Evolutionary conservation across 2,797 vertebrate species (phyloP).

Genomic region (Sarcoramphus papa): DNA sequence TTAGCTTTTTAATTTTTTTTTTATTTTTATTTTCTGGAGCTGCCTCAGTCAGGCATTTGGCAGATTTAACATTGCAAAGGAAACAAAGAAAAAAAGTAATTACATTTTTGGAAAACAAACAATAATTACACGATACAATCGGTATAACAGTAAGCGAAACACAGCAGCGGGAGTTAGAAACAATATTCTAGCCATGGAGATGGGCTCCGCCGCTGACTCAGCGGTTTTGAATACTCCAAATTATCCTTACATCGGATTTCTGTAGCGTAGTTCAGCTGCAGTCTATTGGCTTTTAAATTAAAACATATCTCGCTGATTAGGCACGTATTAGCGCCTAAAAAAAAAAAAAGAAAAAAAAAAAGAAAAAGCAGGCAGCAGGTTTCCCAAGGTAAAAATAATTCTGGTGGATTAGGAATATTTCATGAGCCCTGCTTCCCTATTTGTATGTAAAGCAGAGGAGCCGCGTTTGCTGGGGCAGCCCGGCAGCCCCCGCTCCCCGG

Average conservation of each 20-base stretch:
- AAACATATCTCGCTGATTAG: slow-evolving; percentile 14
- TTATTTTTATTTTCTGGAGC: background rate
- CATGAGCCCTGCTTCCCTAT: background rate
- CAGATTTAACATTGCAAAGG: slow-evolving; percentile 34
- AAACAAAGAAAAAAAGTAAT: slow-evolving; percentile 66
- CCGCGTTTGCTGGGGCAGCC: background rate
- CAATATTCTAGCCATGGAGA: background rate
- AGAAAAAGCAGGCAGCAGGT: background rate
- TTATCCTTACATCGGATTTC: slow-evolving; percentile 38
- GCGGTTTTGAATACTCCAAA: slow-evolving; percentile 33
- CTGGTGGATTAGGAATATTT: background rate
- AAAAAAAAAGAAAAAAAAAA: background rate
- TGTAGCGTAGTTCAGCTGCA: background rate
- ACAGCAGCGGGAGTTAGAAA: slow-evolving; percentile 45
- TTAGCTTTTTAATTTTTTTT: background rate
- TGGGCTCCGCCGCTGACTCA: slow-evolving; percentile 59
- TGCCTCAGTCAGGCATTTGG: slow-evolving; percentile 9
- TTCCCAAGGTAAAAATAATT: background rate
- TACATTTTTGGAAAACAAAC: slow-evolving; percentile 75
- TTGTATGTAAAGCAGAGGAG: background rate
- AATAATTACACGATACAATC: slow-evolving; percentile 69
- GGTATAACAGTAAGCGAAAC: slow-evolving; percentile 58
- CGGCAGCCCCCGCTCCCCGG: background rate
- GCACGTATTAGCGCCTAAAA: background rate
- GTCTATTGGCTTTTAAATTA: slow-evolving; percentile 35